Evolutionary conservation across 2,888 invertebrate species (phyloP), one percentile per base, ranked within the genome.

Genomic region (Trypoxylon attenuatum): DNA sequence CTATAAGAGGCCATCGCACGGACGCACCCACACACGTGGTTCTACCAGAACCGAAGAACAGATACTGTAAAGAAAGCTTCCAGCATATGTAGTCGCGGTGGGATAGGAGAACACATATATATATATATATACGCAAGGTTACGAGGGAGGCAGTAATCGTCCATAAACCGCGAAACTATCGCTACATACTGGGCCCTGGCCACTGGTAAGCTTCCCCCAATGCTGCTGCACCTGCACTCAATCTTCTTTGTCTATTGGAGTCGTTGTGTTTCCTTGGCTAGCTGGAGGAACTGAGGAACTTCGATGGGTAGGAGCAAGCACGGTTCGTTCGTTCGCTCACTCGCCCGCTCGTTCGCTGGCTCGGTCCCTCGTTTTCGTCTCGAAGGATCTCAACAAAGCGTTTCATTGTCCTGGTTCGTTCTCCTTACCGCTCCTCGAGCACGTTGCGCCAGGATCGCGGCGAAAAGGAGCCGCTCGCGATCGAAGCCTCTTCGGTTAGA

Each of bases 161-260:
- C 68, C 69, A 67, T 76, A 78, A 77, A 77, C 69, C 67, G 69
- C 71, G 73, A 61, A 77, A 78, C 71, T 65, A 78, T 69, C 62
- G 60, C 56, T 67, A 69, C 63, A 50, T 71, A 57, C 68, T 38
- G n/a, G n/a, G n/a, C n/a, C n/a, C n/a, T 53, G 63, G 41, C 52
- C 33, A 39, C 56, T 19, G 29, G 43, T n/a, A n/a, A n/a, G 57
- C 54, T 41, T 57, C 65, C 27, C 50, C 52, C 25, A n/a, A n/a
- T 38, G 50, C 73, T 55, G n/a, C 73, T 68, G 77, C 84, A 83
- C 79, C 82, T 84, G 83, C 82, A 73, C 76, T 83, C 82, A 77
- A 83, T 83, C 81, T 84, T 81, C 82, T 83, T 82, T 82, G 82
- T 85, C 83, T 81, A 84, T 83, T 73, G 80, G 75, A 73, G 78